These are phyloP conservation scores for Erythrocercus mccallii DNA, from an alignment of 2,113 vertebrate genomes.

Conservation along the genomic window DNA sequence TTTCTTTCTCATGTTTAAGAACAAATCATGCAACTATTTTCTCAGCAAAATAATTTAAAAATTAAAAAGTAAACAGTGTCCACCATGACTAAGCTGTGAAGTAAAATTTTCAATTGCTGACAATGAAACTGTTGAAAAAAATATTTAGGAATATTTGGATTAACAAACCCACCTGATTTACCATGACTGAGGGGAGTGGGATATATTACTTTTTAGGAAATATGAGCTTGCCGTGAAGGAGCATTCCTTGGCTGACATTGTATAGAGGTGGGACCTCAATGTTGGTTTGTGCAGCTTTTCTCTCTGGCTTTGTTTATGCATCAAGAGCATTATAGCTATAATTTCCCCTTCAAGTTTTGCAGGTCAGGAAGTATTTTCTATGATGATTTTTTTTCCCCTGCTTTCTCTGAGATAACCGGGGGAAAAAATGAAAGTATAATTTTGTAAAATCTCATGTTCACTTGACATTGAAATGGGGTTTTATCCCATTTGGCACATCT, in stretches of 20 bases:
- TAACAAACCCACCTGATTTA: background rate
- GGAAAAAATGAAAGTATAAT: background rate
- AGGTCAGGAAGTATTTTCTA: background rate
- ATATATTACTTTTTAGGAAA: background rate
- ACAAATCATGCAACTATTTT: background rate
- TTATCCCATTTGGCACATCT: background rate
- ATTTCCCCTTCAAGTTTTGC: background rate
- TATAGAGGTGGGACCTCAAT: background rate
- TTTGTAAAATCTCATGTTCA: background rate
- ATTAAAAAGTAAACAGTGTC: background rate
- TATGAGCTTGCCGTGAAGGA: background rate
- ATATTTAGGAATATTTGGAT: background rate
- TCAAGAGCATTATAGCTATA: background rate
- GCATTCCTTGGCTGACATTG: background rate
- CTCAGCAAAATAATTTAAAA: background rate
- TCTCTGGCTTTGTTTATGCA: background rate
- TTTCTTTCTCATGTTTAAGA: background rate
- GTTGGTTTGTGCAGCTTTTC: background rate
- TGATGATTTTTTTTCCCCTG: background rate
- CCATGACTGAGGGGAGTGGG: background rate
- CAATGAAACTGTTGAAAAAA: background rate
- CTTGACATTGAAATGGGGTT: background rate
- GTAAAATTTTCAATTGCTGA: background rate
- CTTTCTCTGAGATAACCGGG: background rate
- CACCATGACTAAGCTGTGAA: background rate